A percentile compares a stretch with the other conserved stretches of the same genome.
Evolutionary conservation across 2,797 vertebrate species (phyloP).

Genomic region (Linurgus olivaceus): DNA sequence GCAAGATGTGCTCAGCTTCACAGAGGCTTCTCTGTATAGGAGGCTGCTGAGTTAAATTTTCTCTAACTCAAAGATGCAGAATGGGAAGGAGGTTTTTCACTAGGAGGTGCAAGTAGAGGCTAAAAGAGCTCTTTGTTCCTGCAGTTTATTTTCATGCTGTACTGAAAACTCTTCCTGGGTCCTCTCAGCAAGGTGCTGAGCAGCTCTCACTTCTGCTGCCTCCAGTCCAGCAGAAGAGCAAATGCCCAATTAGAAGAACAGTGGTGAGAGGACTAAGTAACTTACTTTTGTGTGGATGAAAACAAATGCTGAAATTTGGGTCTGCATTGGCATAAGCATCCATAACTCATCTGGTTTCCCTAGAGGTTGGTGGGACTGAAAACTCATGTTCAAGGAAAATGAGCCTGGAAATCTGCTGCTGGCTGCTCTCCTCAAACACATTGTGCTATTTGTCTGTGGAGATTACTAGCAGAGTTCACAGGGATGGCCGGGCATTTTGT

Average conservation of each 20-base stretch:
- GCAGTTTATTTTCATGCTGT: background rate
- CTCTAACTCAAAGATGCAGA: background rate
- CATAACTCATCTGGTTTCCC: background rate
- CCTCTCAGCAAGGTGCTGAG: background rate
- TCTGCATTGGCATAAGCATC: background rate
- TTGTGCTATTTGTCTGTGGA: background rate
- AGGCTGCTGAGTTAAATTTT: background rate
- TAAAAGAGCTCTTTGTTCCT: background rate
- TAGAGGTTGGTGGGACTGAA: background rate
- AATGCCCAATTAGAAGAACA: background rate
- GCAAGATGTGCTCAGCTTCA: background rate
- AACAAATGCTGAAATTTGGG: background rate
- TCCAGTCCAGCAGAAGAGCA: background rate
- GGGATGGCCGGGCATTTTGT: background rate
- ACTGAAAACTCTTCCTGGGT: background rate
- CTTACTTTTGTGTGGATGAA: background rate
- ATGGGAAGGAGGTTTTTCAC: background rate
- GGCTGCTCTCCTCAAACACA: background rate
- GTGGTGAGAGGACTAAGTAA: background rate
- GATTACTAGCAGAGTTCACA: conserved; percentile 11
- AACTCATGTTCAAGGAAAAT: background rate
- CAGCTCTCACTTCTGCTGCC: background rate
- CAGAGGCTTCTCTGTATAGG: background rate
- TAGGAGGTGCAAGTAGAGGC: background rate
- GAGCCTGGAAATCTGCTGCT: background rate